phyloP scores from a whole-genome alignment of 2,888 invertebrate species.

The Drosophila subsilvestris region DNA sequence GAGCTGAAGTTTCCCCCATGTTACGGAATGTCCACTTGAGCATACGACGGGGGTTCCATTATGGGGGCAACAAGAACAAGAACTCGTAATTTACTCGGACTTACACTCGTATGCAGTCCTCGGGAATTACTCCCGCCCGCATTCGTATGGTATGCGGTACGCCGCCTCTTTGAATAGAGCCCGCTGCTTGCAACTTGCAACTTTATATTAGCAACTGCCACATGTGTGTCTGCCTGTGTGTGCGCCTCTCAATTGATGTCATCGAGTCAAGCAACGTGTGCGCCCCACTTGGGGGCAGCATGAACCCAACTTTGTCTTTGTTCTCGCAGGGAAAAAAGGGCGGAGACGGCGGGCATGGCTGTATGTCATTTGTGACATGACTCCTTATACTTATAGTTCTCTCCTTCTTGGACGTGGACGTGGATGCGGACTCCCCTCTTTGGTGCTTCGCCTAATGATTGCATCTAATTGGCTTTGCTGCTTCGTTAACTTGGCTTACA shows the following conservation, averaged over 20 bases:
- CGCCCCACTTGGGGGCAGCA: neutral
- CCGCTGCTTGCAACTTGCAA: neutral
- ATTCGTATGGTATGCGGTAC: slow-evolving; percentile 29
- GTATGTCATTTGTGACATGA: slow-evolving; percentile 51
- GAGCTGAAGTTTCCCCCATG: slow-evolving; percentile 9
- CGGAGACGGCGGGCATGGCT: slow-evolving; percentile 9
- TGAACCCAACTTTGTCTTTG: slow-evolving; percentile 57
- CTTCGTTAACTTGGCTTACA: slow-evolving; percentile 73
- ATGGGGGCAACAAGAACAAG: slow-evolving; percentile 18
- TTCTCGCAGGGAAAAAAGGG: slow-evolving; percentile 22
- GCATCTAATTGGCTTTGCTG: slow-evolving; percentile 78
- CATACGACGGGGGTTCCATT: slow-evolving; percentile 31
- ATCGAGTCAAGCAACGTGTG: slow-evolving; percentile 26
- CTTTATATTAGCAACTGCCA: neutral
- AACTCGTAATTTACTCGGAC: slow-evolving; percentile 32
- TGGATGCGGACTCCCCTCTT: slow-evolving; percentile 5
- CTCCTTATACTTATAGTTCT: slow-evolving; percentile 27
- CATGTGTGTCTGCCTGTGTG: neutral
- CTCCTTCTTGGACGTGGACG: neutral
- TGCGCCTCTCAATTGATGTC: slow-evolving; percentile 53
- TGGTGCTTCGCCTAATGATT: slow-evolving; percentile 62
- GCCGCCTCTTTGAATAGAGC: slow-evolving; percentile 13
- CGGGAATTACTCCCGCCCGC: slow-evolving; percentile 39
- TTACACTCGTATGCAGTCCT: slow-evolving; percentile 24
- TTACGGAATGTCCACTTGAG: slow-evolving; percentile 37